Conservation (phyloP, 2,888 invertebrate species). For the Thelaira solivaga region DNA sequence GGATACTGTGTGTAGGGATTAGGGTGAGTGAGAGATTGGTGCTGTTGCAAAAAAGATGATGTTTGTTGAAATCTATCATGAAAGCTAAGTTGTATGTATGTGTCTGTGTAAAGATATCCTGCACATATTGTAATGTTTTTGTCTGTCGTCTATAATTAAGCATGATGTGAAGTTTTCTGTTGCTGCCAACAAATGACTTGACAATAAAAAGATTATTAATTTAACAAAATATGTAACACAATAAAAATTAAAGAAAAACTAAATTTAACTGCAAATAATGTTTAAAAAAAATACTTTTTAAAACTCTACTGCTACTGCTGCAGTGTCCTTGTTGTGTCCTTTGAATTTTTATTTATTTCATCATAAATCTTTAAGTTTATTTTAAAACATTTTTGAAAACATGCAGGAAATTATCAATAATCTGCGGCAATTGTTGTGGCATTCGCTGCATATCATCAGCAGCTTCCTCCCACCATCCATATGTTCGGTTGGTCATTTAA, state of each 20-base stretch:
- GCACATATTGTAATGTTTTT: conserved; percentile 2
- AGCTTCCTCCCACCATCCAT: background rate
- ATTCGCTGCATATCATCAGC: conserved; percentile 16
- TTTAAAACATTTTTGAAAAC: background rate
- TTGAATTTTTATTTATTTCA: conserved; percentile 7
- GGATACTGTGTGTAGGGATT: conserved; percentile 5
- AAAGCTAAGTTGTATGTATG: background rate
- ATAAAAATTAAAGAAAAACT: background rate
- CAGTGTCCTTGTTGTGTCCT: background rate
- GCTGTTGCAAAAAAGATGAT: conserved; percentile 1
- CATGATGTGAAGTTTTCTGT: conserved; percentile 39
- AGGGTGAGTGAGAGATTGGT: background rate
- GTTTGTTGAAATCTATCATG: conserved; percentile 36
- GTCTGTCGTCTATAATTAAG: conserved; percentile 29
- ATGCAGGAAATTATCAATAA: conserved; percentile 46
- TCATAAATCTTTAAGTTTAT: conserved; percentile 40
- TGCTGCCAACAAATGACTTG: conserved; percentile 45
- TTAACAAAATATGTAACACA: conserved; percentile 2
- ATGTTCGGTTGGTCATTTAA: conserved; percentile 46
- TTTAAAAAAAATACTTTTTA: too few relatives aligned
- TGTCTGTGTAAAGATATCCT: background rate
- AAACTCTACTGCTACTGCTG: too few relatives aligned
- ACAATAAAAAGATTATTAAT: conserved; percentile 48
- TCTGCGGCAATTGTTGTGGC: conserved; percentile 2
- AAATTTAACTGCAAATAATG: conserved; percentile 10